Percentiles rank a stretch among this genome's conserved stretches.
These are phyloP conservation scores for Cyprinus carpio DNA, from an alignment of 2,113 vertebrate genomes.

Conservation along the genomic window DNA sequence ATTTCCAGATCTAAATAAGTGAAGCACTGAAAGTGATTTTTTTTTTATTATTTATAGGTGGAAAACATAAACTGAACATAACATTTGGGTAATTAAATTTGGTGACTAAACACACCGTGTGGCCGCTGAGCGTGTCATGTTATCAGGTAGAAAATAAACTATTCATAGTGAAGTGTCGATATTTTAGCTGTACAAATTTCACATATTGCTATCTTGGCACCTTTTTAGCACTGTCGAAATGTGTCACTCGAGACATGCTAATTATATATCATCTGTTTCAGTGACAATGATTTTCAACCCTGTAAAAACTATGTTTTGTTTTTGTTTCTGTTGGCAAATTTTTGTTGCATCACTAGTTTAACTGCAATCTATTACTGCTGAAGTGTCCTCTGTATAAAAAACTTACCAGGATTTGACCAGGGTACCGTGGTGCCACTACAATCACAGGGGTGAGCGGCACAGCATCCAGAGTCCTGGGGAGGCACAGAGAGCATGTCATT, in stretches of 20 bases:
- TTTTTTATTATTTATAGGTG: too few species aligned
- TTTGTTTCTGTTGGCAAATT: background rate
- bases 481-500: slow-evolving; percentile 74
- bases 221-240: background rate
- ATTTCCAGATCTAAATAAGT: too few species aligned
- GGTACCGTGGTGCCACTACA: slow-evolving; percentile 60
- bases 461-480: slow-evolving; percentile 80
- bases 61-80: too few species aligned
- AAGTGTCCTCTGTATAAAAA: background rate
- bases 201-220: background rate
- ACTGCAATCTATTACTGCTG: background rate
- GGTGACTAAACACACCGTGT: too few species aligned
- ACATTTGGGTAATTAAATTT: too few species aligned
- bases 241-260: background rate
- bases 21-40: too few species aligned
- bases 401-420: slow-evolving; percentile 60
- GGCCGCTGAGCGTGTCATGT: too few species aligned
- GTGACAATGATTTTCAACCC: background rate
- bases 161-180: too few species aligned
- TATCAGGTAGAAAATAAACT: too few species aligned
- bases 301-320: background rate
- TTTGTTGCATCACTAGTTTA: background rate
- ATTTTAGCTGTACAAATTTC: too few species aligned
- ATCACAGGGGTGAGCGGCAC: slow-evolving; percentile 77
- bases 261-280: background rate